Evolutionary conservation across 1,140 invertebrate species (phyloP).

Genomic region (Scaptomyza pallida): DNA sequence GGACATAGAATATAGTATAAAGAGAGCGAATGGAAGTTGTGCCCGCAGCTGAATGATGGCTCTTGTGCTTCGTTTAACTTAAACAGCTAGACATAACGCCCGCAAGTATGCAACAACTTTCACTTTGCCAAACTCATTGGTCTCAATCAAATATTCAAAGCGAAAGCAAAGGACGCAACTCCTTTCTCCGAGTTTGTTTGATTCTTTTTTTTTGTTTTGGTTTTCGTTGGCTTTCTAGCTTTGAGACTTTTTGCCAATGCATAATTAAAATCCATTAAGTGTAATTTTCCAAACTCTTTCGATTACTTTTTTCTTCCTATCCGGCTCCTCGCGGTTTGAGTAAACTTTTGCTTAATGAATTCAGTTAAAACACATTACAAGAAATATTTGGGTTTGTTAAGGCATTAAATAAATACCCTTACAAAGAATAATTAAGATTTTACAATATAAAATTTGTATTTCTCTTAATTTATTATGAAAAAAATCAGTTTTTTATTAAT

Average conservation of each 20-base stretch:
- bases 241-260: constrained; percentile 53
- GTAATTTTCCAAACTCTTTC: constrained; percentile 64
- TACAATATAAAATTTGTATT: too few relatives aligned
- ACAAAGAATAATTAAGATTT: background rate
- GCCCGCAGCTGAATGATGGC: constrained; percentile 19
- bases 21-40: background rate
- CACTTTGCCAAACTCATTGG: constrained; percentile 60
- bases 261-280: constrained; percentile 82
- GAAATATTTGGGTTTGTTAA: background rate
- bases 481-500: too few relatives aligned
- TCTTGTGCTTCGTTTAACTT: constrained; percentile 74
- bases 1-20: background rate
- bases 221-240: constrained; percentile 48
- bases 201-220: constrained; percentile 19
- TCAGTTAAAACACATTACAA: constrained; percentile 7
- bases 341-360: constrained; percentile 37
- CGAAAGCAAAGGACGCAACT: constrained; percentile 21
- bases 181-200: background rate
- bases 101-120: constrained; percentile 75
- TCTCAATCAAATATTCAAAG: constrained; percentile 76
- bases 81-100: constrained; percentile 37
- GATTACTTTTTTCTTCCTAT: constrained; percentile 31
- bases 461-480: too few relatives aligned
- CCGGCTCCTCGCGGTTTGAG: background rate
- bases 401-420: constrained; percentile 6